Percentiles rank a stretch among this genome's conserved stretches.
Evolutionary conservation across 2,888 invertebrate genomes (phyloP).

Genomic region (Belgica antarctica): DNA sequence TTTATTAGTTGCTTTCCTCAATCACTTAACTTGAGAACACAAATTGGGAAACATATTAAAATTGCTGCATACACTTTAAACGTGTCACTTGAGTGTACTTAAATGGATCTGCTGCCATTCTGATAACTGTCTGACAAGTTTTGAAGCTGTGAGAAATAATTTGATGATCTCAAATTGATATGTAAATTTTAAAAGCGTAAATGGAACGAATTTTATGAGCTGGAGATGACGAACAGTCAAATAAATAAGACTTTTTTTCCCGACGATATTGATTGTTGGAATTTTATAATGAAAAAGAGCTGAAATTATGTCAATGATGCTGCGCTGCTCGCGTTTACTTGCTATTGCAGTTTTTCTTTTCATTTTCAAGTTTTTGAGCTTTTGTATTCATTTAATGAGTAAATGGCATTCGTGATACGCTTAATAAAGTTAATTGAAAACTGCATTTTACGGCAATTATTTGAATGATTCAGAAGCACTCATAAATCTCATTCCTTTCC

Average conservation of each 20-base stretch:
- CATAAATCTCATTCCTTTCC: no score
- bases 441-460: slow-evolving; percentile 16
- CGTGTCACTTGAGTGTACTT: neutral
- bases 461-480: neutral
- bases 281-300: slow-evolving; percentile 39
- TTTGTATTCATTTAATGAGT: slow-evolving; percentile 29
- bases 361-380: neutral
- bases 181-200: neutral
- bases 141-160: slow-evolving; percentile 7
- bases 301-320: slow-evolving; percentile 37
- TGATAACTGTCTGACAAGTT: neutral
- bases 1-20: neutral
- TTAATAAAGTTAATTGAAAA: slow-evolving; percentile 37
- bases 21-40: neutral
- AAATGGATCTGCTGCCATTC: neutral
- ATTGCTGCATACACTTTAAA: neutral
- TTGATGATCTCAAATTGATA: slow-evolving; percentile 3
- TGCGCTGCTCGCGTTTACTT: no score
- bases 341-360: no score
- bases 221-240: neutral
- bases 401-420: slow-evolving; percentile 25
- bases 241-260: neutral
- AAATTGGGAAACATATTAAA: neutral
- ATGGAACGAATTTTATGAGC: neutral
- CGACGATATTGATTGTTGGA: slow-evolving; percentile 30